Evolutionary conservation across 2,888 invertebrate genomes (phyloP).

Genomic region (Brenthis hecate): DNA sequence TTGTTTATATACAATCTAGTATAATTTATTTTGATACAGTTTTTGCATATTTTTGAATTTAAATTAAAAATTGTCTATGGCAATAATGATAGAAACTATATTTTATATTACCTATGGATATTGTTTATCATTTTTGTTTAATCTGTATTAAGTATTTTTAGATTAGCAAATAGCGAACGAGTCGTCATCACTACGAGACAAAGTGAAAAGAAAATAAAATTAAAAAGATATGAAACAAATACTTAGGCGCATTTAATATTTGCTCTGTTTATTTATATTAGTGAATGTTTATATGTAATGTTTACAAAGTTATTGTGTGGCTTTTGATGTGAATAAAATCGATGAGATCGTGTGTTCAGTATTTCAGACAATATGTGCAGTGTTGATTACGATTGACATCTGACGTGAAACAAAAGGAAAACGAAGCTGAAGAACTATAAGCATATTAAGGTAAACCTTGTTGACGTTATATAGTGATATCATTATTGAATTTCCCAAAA

Average conservation of each 20-base stretch:
- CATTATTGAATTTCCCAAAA: constrained; percentile 28
- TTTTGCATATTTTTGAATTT: no score
- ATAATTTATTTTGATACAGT: no score
- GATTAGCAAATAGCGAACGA: constrained; percentile 38
- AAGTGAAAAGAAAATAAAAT: constrained; percentile 47
- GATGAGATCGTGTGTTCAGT: constrained; percentile 61
- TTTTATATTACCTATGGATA: constrained; percentile 5
- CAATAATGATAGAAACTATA: not conserved
- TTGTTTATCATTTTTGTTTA: constrained; percentile 6
- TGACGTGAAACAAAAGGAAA: constrained; percentile 71
- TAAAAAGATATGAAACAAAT: constrained; percentile 48
- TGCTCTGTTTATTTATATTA: constrained; percentile 49
- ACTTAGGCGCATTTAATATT: constrained; percentile 41
- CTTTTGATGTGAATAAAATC: constrained; percentile 57
- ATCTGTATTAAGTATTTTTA: constrained; percentile 10
- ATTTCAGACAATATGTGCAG: constrained; percentile 70
- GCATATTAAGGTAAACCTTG: constrained; percentile 54
- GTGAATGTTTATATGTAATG: constrained; percentile 49
- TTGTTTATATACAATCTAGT: no score
- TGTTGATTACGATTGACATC: constrained; percentile 79
- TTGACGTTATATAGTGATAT: constrained; percentile 9
- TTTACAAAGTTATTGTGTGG: constrained; percentile 49
- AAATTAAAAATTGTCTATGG: no score
- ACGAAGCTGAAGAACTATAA: constrained; percentile 50
- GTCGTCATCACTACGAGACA: constrained; percentile 40